A percentile compares a stretch with the other conserved stretches of the same genome.
phyloP scores from a whole-genome alignment of 2,113 vertebrate genomes.

The Hippocampus mohnikei region DNA sequence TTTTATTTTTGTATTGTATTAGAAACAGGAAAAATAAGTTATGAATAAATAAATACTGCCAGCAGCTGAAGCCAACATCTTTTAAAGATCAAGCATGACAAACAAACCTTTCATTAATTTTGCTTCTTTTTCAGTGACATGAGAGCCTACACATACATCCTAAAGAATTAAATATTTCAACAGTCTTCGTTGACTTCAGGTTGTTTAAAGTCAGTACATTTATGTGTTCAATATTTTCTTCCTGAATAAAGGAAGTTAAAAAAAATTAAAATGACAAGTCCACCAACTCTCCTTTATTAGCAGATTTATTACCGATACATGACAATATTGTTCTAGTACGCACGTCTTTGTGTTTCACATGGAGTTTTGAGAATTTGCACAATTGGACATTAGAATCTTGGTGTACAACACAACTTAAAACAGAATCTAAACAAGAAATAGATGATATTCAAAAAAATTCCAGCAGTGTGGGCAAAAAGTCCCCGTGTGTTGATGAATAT shows the following conservation, averaged over 20 bases:
- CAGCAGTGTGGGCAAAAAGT: slow-evolving; percentile 4
- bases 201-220: neutral
- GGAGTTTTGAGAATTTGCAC: slow-evolving; percentile 62
- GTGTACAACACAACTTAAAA: slow-evolving; percentile 50
- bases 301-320: slow-evolving; percentile 54
- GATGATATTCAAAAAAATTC: neutral
- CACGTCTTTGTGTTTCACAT: slow-evolving; percentile 35
- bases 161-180: too few species aligned
- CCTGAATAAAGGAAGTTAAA: neutral
- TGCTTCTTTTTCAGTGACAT: too few species aligned
- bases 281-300: slow-evolving; percentile 62
- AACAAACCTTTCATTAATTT: too few species aligned
- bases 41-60: too few species aligned
- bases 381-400: slow-evolving; percentile 57
- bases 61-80: too few species aligned
- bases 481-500: neutral
- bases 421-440: slow-evolving; percentile 45
- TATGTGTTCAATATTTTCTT: neutral
- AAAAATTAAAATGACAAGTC: neutral
- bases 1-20: too few species aligned
- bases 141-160: too few species aligned
- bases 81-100: too few species aligned
- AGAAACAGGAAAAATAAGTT: too few species aligned
- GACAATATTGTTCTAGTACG: slow-evolving; percentile 48
- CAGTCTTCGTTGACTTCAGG: too few species aligned